Base-by-base conservation (phyloP, 2,797 vertebrate species). In the Arrhamphus sclerolepis region DNA sequence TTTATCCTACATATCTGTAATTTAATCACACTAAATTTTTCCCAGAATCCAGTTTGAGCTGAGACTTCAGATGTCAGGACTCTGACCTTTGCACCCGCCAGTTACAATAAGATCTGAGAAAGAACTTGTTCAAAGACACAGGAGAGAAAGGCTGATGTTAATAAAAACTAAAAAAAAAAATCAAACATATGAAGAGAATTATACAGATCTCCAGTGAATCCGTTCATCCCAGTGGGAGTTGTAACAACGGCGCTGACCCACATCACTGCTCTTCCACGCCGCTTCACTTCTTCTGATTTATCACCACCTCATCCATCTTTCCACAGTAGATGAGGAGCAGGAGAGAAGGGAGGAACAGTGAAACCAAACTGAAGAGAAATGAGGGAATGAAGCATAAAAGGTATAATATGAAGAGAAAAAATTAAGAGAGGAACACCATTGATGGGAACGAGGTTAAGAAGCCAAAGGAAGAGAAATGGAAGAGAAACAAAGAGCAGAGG, bases 241-340 rank as follows among this genome's bases (percentile, higher is more conserved):
- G 42, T 53, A 70, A 72, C 70, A 13, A 41, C 54, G 42, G 66
- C 10, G 1, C 41, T 78, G 75, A 81, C 72, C 69, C 67, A 52
- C 56, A 56, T 38, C 71, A 31, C 56, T 43, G 59, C 46, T 84
- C 69, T 47, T 79, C 61, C 66, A 66, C 60, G 64, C 49, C 2
- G 41, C 78, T 83, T 71, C 72, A 71, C 56, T 62, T 77, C 72
- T 46, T 72, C 57, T 87, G 79, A 89, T 87, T 86, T 85, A 87
- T 85, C 43, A 34, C 69, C 56, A 20, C 31, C 34, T 48, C 79
- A 77, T 82, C 74, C 52, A 56, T 80, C 77, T 81, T 77, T 66
- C 51, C 56, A 50, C 49, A 38, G 34, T 42, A 57, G 44, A 58
- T 28, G 52, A 66, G 46, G 21, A 16, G 19, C 39, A 67, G 56